phyloP scores from a whole-genome alignment of 2,888 invertebrate genomes.

The Lepas anatifera region DNA sequence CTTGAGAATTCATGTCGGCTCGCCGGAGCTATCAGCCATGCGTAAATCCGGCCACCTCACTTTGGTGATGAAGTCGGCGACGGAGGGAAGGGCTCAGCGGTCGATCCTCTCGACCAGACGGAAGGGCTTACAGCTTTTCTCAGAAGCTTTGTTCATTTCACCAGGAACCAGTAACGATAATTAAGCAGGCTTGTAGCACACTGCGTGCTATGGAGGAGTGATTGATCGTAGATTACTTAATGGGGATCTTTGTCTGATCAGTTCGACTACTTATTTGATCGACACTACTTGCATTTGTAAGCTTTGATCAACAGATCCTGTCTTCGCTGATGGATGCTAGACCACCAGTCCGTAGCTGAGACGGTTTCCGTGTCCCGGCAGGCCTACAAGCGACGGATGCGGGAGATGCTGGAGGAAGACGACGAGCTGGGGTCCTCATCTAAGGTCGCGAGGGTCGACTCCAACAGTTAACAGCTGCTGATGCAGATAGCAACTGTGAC shows the following conservation, averaged over 20 bases:
- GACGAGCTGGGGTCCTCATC: background rate
- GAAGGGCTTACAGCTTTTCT: no score
- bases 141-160: no score
- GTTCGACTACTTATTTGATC: background rate
- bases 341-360: background rate
- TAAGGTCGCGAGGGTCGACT: background rate
- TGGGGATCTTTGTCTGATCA: slow-evolving; percentile 26
- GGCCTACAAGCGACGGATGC: slow-evolving; percentile 68
- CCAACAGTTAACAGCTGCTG: background rate
- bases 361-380: slow-evolving; percentile 29
- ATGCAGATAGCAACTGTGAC: no score
- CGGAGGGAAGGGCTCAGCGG: no score
- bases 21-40: no score
- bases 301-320: background rate
- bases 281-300: background rate
- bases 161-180: no score
- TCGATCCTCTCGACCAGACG: no score
- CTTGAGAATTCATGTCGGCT: no score
- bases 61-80: no score
- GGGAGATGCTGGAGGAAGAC: slow-evolving; percentile 60
- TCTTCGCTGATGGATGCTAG: background rate
- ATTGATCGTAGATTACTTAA: slow-evolving; percentile 3
- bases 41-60: no score
- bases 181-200: no score
- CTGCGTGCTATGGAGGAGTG: no score